Evolutionary conservation across 53 echinoderm and acorn worm species (phyloP).

Genomic region (Echinometra lucunter): DNA sequence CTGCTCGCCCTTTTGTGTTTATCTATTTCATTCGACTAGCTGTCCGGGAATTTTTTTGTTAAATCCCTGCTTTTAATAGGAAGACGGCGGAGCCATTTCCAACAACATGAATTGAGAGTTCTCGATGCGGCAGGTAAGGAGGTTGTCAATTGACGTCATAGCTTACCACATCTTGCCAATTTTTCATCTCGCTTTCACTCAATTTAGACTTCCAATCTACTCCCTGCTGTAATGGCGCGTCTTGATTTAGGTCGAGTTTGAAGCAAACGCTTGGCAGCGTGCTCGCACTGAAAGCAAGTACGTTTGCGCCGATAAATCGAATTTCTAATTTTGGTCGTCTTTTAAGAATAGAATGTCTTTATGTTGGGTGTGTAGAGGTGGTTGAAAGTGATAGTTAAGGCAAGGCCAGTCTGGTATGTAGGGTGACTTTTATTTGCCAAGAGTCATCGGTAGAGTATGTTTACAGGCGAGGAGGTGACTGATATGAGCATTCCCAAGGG

Average conservation of each 20-base stretch:
- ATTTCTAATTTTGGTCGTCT: conserved; percentile 54
- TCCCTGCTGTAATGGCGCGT: conserved; percentile 9
- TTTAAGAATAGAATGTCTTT: conserved; percentile 4
- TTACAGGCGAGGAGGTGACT: conserved; percentile 8
- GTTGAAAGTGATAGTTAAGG: conserved; percentile 22
- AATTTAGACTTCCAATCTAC: not conserved
- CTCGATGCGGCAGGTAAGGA: not conserved
- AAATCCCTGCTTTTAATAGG: conserved; percentile 20
- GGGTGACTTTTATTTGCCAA: conserved; percentile 33
- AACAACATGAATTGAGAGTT: not conserved
- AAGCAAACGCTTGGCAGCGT: conserved; percentile 23
- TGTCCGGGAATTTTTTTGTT: conserved; percentile 9
- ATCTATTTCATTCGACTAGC: not conserved
- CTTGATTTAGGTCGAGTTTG: conserved; percentile 31
- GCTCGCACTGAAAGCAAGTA: not conserved
- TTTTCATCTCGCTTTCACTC: conserved; percentile 42
- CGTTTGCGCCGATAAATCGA: conserved; percentile 46
- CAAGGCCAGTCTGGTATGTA: conserved; percentile 41
- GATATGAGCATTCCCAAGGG: conserved; percentile 6
- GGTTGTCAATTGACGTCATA: conserved; percentile 26
- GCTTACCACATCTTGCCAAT: conserved; percentile 37
- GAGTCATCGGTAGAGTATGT: not conserved
- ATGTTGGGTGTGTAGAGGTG: conserved; percentile 20
- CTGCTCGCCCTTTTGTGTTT: not conserved
- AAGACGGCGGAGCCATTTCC: conserved; percentile 22